Evolutionary conservation across 2,113 vertebrate species (phyloP), one percentile per base, ranked within the genome.

Genomic region (Sula dactylatra): DNA sequence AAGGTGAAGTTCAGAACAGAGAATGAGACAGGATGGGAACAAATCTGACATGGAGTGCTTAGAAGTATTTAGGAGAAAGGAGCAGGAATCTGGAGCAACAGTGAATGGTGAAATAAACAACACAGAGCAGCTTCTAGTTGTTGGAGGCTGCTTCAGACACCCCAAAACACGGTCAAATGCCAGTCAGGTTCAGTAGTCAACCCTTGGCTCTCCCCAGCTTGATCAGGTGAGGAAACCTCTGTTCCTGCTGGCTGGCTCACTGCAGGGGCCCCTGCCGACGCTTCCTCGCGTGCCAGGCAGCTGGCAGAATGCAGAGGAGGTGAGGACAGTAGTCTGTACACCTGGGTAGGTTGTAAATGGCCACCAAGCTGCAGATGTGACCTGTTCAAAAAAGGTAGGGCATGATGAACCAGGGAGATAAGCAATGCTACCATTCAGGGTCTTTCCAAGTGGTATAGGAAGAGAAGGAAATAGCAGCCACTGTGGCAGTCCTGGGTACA

Each of bases 261-360:
- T 78, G 29, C n/a, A 62, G 61, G 34, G 42, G 13, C 7, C 9
- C 15, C 36, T 93, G 44, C 6, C 3, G 1, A 11, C 1, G 1
- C 29, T 65, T 26, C 8, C 86, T 7, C 11, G 11, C 0, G 0
- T 70, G 69, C n/a, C 2, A 2, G 55, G 16, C 3, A 3, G 45
- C 18, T 54, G 65, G 55, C 50, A 79, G 59, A 54, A 32, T 2
- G 9, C 24, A 61, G 61, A 34, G 38, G 15, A 38, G 3, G 8
- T 0, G 2, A 66, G 13, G 16, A 10, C 19, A 22, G 7, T 20
- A n/a, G 11, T 14, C 40, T 27, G 14, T 26, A 45, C 11, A n/a
- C 13, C 29, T 42, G n/a, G 15, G 12, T 11, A 76, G 17, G 8
- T 25, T 71, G 26, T 20, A 50, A 71, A 66, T n/a, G 10, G 14